A percentile compares a stretch with the other conserved stretches of the same genome.
phyloP scores from a whole-genome alignment of 92 coral and sea anemone genomes.

The Porites rus region DNA sequence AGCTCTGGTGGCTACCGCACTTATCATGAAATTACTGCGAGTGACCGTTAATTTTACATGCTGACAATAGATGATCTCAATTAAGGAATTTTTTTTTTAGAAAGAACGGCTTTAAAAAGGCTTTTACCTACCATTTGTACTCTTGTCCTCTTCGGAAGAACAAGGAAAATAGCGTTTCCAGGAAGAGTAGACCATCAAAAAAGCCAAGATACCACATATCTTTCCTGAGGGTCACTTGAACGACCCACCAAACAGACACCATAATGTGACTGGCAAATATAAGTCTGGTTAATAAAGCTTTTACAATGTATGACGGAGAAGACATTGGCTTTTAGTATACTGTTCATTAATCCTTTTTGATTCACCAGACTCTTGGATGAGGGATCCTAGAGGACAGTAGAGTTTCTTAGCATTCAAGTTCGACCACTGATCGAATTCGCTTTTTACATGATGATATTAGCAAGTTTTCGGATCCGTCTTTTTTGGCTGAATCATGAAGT shows the following conservation, averaged over 20 bases:
- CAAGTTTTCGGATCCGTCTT: neutral
- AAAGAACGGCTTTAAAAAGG: too few species aligned
- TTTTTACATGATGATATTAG: too few species aligned
- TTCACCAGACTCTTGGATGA: too few species aligned
- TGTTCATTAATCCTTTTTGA: neutral
- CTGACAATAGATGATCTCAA: too few species aligned
- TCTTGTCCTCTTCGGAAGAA: constrained; percentile 84
- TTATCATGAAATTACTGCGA: too few species aligned
- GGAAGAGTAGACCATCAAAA: constrained; percentile 70
- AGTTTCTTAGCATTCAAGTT: neutral
- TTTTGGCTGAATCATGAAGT: neutral
- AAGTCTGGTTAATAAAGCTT: constrained; percentile 85
- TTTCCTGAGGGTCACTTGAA: constrained; percentile 60
- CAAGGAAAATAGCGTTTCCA: constrained; percentile 82
- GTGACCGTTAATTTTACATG: too few species aligned
- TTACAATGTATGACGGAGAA: constrained; percentile 72
- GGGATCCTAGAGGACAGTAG: neutral
- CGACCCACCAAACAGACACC: constrained; percentile 89
- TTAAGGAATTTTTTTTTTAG: too few species aligned
- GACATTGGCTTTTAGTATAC: constrained; percentile 40
- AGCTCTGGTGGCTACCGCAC: too few species aligned
- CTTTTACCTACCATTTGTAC: constrained; percentile 84
- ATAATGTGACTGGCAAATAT: constrained; percentile 82
- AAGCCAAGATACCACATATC: constrained; percentile 81
- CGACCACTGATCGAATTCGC: too few species aligned